Base-by-base conservation (phyloP, 2,888 invertebrate species). In the Diarsia brunnea region DNA sequence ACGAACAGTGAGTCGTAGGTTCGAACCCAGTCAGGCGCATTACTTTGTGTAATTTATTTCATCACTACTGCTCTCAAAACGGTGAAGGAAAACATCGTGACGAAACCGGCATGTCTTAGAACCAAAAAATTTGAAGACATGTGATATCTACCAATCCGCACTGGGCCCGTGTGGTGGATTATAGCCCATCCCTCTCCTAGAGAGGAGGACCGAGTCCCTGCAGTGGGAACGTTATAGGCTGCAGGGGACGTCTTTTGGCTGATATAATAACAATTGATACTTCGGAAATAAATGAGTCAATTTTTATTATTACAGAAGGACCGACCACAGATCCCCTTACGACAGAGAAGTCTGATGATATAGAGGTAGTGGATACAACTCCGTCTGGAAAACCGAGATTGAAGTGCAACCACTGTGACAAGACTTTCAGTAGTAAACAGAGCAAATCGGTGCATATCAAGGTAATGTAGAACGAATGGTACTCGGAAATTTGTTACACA, bases 371-470 rank as follows among this genome's bases (percentile, higher is more conserved):
- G 16, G 85, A 85, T 66, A 78, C 74, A 1, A 81, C 72, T 7
- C 75, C 85, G 0, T 81, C 82, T 45, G 90, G 86, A 0, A 93
- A 92, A 74, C 81, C 79, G 67, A 93, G 92, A 82, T 90, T 95
- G 53, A 94, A 95, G 75, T 98, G 97, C 84, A 94, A 95, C 64
- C 94, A 96, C 55, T 98, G 98, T 87, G 95, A 97, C n/a, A 97
- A 97, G 89, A 89, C 94, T 27, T 98, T 97, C 85, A 95, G 96
- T 73, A 97, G 95, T 67, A 97, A 97, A 82, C 97, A 97, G 90
- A 97, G 97, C 92, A 97, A 96, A 83, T 97, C 97, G 49, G 90
- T 97, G 66, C 97, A 97, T 90, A 92, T 96, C 38, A 97, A 97
- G 95, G 95, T 96, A 81, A 78, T 67, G 4, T 31, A 19, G 11